Evolutionary conservation across 2,888 invertebrate species (phyloP).

Genomic region (Arrhopalites spinosus): DNA sequence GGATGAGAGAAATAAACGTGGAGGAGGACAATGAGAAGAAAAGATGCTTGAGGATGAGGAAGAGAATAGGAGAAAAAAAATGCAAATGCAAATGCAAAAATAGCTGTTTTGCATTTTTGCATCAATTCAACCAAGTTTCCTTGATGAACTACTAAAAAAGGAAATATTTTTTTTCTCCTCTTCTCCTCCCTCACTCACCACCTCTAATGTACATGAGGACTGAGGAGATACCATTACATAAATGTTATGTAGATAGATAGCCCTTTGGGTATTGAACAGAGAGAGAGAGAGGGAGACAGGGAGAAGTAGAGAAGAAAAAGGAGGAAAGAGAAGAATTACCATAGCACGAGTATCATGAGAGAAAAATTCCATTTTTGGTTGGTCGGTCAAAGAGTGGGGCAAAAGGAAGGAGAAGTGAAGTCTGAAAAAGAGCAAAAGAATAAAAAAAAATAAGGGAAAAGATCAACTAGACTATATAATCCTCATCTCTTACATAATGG

Average conservation of each 20-base stretch:
- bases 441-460: not conserved
- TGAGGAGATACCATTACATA: not conserved
- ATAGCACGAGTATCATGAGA: too few relatives aligned
- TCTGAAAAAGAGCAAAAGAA: not conserved
- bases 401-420: not conserved
- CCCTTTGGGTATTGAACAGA: too few relatives aligned
- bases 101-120: conserved; percentile 13
- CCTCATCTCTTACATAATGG: conserved; percentile 26
- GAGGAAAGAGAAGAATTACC: too few relatives aligned
- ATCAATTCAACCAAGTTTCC: not conserved
- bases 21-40: too few relatives aligned
- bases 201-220: not conserved
- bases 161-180: not conserved
- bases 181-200: not conserved
- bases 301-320: too few relatives aligned
- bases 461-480: not conserved
- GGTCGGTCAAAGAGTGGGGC: not conserved
- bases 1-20: too few relatives aligned
- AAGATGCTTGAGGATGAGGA: too few relatives aligned
- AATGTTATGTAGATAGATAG: not conserved
- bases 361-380: conserved; percentile 3
- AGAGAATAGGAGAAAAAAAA: too few relatives aligned
- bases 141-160: not conserved
- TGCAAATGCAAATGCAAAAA: conserved; percentile 3
- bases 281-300: too few relatives aligned